phyloP scores from a whole-genome alignment of 2,113 vertebrate genomes.

The Theristicus caerulescens region DNA sequence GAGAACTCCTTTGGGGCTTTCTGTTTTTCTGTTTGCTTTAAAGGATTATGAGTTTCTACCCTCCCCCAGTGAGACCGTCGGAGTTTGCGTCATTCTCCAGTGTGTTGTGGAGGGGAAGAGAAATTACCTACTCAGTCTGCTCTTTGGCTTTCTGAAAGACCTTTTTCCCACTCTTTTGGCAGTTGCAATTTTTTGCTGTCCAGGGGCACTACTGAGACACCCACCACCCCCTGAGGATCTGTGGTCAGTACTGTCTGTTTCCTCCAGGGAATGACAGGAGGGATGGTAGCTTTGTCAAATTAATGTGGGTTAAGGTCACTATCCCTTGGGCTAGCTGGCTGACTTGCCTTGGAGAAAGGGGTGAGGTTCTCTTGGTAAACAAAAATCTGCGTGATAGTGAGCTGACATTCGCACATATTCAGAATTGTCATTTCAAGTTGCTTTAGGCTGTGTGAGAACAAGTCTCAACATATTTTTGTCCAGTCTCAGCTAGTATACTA shows the following conservation, averaged over 20 bases:
- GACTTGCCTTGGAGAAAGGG: neutral
- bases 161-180: neutral
- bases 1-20: neutral
- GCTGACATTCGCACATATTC: neutral
- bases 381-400: neutral
- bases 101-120: neutral
- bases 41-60: neutral
- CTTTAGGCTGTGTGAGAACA: neutral
- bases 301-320: neutral
- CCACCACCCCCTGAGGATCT: neutral
- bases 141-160: neutral
- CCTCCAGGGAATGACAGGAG: neutral
- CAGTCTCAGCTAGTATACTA: neutral
- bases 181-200: neutral
- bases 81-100: neutral
- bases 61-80: neutral
- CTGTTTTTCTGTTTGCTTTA: constrained; percentile 3
- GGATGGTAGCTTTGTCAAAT: neutral
- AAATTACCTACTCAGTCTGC: neutral
- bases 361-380: neutral
- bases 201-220: neutral
- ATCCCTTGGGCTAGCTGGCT: neutral
- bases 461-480: rapidly evolving
- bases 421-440: neutral
- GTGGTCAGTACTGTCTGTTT: neutral